A percentile compares a stretch with the other conserved stretches of the same genome.
Evolutionary conservation across 1,140 invertebrate species (phyloP).

Genomic region (Drosophila kepulauana): DNA sequence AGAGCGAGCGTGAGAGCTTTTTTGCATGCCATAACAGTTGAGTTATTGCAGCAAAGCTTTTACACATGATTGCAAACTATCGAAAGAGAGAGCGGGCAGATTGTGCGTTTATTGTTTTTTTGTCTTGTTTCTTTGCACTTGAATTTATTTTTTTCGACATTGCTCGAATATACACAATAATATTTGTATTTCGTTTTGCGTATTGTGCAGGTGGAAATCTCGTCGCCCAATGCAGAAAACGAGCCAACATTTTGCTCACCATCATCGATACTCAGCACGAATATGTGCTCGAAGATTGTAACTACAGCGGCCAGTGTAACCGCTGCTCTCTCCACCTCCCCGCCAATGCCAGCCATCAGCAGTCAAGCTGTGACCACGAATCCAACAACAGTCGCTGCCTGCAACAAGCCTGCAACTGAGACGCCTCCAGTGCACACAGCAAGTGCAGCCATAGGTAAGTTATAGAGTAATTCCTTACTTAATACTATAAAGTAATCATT

Average conservation of each 20-base stretch:
- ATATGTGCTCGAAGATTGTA: conserved; percentile 84
- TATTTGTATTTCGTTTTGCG: conserved; percentile 15
- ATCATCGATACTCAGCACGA: conserved; percentile 82
- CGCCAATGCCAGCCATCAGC: conserved; percentile 54
- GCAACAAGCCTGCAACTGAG: neutral
- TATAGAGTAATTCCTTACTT: neutral
- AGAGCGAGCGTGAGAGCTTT: conserved; percentile 24
- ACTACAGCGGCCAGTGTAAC: conserved; percentile 79
- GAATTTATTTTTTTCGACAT: conserved; percentile 1
- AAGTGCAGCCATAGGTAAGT: conserved; percentile 21
- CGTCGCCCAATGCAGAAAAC: conserved; percentile 89
- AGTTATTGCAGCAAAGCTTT: conserved; percentile 5
- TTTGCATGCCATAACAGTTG: conserved; percentile 31
- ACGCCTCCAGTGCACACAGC: conserved; percentile 14
- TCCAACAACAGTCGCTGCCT: conserved; percentile 4
- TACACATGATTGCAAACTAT: conserved; percentile 18
- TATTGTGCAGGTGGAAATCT: conserved; percentile 79
- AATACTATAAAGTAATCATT: too few relatives aligned
- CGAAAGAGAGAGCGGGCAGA: neutral
- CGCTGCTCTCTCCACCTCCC: conserved; percentile 63
- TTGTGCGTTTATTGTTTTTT: conserved; percentile 10
- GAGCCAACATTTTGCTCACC: conserved; percentile 84
- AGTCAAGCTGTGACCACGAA: neutral
- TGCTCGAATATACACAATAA: neutral
- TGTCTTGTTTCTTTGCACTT: conserved; percentile 14